Evolutionary conservation across 2,888 invertebrate species (phyloP), one percentile per base, ranked within the genome.

Genomic region (Slavum lentiscoides): DNA sequence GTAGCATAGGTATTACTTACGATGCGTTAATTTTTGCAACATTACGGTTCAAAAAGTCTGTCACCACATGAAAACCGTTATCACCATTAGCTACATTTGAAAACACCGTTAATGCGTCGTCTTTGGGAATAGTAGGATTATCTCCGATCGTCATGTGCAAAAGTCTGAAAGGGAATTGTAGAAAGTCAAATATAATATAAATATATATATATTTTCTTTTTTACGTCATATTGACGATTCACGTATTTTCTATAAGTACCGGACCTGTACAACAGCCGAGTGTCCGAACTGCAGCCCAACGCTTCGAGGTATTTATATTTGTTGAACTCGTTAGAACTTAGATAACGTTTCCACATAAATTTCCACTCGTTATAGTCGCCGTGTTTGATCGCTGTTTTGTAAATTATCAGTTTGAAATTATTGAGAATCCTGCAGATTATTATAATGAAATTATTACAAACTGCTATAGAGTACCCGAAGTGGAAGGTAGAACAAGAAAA

Each of bases 281-380:
- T 77, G 39, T 84, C 84, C 39, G 83, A 82, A 19, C 82, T 83
- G n/a, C 83, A 83, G 11, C 92, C 90, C 83, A 96, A 87, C 0
- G 92, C 89, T 17, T 85, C 85, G 62, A 94, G 88, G 55, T 94
- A 90, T 6, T 89, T 87, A 75, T 88, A 87, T 83, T 91, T 89
- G 82, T 94, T 93, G 8, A 91, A 88, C 0, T 92, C 92, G 30
- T 91, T 91, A 15, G 92, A 88, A 59, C 87, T 87, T 83, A 88
- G 87, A 85, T 91, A 92, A 81, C 91, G 89, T 21, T 89, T 86
- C 88, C 92, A 92, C 23, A 92, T 88, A 88, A 93, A 94, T 58
- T 92, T 87, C 94, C 94, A 95, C 84, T 92, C 91, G 0, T 87
- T 86, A 83, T 90, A 89, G 11, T 89, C 88, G 64, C 94, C 94